These are phyloP conservation scores for Aratinga solstitialis DNA, from an alignment of 2,797 vertebrate genomes.

Conservation along the genomic window DNA sequence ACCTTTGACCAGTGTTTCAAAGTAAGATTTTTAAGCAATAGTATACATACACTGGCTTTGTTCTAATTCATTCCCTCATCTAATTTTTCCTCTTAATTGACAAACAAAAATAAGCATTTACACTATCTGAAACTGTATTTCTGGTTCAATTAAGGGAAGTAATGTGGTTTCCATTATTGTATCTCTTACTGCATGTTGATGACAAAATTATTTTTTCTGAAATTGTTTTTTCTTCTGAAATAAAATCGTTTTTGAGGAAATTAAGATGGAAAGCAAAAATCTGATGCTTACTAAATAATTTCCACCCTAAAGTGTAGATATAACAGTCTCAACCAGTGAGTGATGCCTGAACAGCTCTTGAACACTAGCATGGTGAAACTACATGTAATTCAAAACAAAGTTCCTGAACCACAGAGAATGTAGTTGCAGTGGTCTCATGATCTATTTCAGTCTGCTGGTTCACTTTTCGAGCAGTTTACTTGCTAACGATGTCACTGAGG, in stretches of 20 bases:
- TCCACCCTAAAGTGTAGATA: not conserved
- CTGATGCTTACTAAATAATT: not conserved
- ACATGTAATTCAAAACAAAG: not conserved
- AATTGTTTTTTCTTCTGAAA: not conserved
- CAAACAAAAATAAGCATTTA: not conserved
- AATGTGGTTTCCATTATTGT: not conserved
- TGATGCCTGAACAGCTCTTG: not conserved
- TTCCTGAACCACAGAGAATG: not conserved
- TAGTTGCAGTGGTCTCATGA: not conserved
- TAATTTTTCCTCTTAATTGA: not conserved
- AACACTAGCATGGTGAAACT: not conserved
- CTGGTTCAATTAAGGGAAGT: not conserved
- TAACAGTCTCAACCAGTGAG: not conserved
- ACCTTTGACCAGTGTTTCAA: not conserved
- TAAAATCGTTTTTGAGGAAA: not conserved
- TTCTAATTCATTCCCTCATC: not conserved
- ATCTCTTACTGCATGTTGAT: rapidly evolving
- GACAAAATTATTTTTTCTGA: not conserved
- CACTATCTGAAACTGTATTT: not conserved
- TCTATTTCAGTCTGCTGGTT: not conserved
- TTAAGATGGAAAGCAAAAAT: not conserved
- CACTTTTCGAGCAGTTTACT: not conserved
- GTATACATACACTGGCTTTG: not conserved
- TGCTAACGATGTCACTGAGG: not conserved
- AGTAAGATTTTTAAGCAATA: not conserved